phyloP scores from a whole-genome alignment of 2,113 vertebrate species.

The Parus major region DNA sequence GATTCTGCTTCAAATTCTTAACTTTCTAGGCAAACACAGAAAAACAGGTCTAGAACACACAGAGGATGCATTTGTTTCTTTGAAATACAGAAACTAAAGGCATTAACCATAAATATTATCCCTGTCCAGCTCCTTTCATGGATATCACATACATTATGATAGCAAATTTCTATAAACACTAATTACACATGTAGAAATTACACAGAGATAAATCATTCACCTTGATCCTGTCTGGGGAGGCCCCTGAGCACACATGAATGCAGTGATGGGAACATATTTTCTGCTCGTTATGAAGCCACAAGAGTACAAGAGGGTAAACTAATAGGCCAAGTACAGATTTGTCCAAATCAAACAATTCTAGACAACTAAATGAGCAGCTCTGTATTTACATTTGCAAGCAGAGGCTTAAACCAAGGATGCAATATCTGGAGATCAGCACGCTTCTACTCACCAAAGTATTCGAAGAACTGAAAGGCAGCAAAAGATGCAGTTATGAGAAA shows the following conservation, averaged over 20 bases:
- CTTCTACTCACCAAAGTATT: constrained; percentile 11
- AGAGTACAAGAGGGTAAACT: constrained; percentile 14
- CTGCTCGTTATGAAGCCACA: constrained; percentile 3
- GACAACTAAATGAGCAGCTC: constrained; percentile 7
- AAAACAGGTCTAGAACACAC: background rate
- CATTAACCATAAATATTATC: background rate
- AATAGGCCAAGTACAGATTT: background rate
- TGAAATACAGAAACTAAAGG: background rate
- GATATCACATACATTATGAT: background rate
- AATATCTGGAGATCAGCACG: constrained; percentile 25
- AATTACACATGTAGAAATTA: background rate
- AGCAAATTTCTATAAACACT: background rate
- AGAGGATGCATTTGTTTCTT: background rate
- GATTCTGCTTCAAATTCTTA: background rate
- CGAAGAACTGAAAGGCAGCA: background rate
- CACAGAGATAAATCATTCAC: background rate
- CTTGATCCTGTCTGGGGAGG: background rate
- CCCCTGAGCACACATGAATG: background rate
- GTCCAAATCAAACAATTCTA: constrained; percentile 36
- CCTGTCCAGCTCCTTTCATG: background rate
- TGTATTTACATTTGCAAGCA: constrained; percentile 34
- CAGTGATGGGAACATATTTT: constrained; percentile 6
- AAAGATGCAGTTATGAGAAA: constrained; percentile 35
- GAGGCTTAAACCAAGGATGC: constrained; percentile 22
- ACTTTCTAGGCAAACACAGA: background rate